A percentile compares a stretch with the other conserved stretches of the same genome.
Conservation (phyloP, 1,140 invertebrate species). For the Proales similis region DNA sequence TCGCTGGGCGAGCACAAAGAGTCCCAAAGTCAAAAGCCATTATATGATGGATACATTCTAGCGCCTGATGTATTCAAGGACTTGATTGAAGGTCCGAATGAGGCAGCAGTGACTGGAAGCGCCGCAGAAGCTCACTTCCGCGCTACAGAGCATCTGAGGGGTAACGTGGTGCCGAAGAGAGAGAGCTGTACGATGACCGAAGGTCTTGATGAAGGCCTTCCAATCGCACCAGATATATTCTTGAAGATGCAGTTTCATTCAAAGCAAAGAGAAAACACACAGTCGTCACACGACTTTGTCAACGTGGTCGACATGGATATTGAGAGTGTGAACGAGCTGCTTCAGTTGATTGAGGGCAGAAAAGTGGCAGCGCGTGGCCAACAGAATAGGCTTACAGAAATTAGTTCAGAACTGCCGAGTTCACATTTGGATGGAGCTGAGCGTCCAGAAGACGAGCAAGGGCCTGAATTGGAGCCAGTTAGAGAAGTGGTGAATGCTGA, state of each 20-base stretch:
- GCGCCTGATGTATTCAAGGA: constrained; percentile 8
- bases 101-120: neutral
- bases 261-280: constrained; percentile 15
- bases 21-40: constrained; percentile 18
- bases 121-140: constrained; percentile 15
- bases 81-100: neutral
- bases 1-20: no score
- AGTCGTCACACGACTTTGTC: constrained; percentile 8
- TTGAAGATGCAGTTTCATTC: constrained; percentile 13
- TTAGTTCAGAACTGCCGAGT: no score
- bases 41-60: constrained; percentile 31
- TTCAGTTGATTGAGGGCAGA: constrained; percentile 15
- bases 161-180: neutral
- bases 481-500: neutral
- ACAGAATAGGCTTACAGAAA: neutral
- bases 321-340: constrained; percentile 2
- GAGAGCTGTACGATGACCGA: constrained; percentile 5
- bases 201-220: neutral
- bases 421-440: neutral
- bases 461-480: neutral
- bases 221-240: constrained; percentile 14
- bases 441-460: neutral
- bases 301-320: constrained; percentile 19
- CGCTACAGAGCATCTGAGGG: constrained; percentile 1
- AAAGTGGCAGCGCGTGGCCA: neutral